Evolutionary conservation across 2,888 invertebrate species (phyloP), one percentile per base, ranked within the genome.

Genomic region (Esperia sulphurella): DNA sequence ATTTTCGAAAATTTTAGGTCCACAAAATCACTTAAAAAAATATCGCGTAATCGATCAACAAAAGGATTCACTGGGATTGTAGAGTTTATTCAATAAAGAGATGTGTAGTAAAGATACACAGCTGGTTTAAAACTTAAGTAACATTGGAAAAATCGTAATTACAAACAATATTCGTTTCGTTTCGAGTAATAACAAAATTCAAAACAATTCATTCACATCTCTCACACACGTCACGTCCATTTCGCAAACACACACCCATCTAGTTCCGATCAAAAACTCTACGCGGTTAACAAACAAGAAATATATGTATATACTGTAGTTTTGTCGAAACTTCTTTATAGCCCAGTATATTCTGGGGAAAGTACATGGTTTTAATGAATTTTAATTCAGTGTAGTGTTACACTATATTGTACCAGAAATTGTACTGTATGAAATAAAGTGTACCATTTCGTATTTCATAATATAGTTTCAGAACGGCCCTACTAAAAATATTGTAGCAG

Each of bases 141-240:
- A 9, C 31, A 8, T 31, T 31, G 3, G 10, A 21, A 21, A 21
- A 21, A 21, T 3, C 2, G 2, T 21, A 14, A 39, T 14, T 39
- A 40, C 55, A 57, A 54, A 50, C 54, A 51, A 44, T 57, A 55
- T 57, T 55, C 52, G 51, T 59, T 58, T 56, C 40, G 51, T 56
- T 44, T 46, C 39, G 43, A 47, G 50, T 58, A 58, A 68, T 65
- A 64, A 59, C 66, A 61, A 65, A 71, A 67, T 73, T 74, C 78
- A 83, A 79, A 83, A 83, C 79, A 81, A 72, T 74, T 69, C 70
- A 74, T 68, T 73, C 69, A 70, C 71, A 76, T 72, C 70, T 68
- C 67, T 72, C 69, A 63, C 63, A 65, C 63, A 68, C 70, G 63
- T 68, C 66, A 68, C 64, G 61, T 50, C 53, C 51, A 43, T 51